Base-by-base conservation (phyloP, 2,113 vertebrate species). In the Cryptotis parvus region DNA sequence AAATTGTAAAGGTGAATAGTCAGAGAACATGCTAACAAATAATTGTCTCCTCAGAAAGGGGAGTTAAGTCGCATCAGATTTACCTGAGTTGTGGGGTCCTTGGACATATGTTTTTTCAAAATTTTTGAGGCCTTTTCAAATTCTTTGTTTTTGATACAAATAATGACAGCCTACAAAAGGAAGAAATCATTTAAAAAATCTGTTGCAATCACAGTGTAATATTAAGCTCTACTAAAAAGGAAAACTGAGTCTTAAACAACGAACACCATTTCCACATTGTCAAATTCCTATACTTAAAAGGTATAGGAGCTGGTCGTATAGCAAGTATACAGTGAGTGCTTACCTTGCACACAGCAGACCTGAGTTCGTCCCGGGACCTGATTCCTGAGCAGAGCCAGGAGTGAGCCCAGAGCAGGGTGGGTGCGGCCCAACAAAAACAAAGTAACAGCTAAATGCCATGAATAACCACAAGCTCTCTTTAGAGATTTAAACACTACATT, bases 71-170 rank as follows among this genome's bases (percentile, higher is more conserved):
- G 86, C 0, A 52, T 39, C 4, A 5, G 39, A 66, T 98, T 98
- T 96, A 99, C 99, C 97, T 98, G 98, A 43, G 92, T 98, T 61
- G 85, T 96, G 61, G 95, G 83, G 43, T 97, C 95, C 96, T 97
- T 98, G 3, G 98, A 97, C 88, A 99, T 98, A 77, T 98, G 82
- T 82, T 97, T 98, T 69, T 94, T 97, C 68, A 99, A 86, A 22
- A 98, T 97, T 81, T 97, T 96, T 35, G 97, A 96, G 55, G 99
- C 99, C 96, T 98, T 98, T 31, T 98, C 97, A 97, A 98, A 99
- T 63, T 98, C 91, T 18, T 95, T 95, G 49, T 98, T 98, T 94
- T 97, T 98, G 72, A 99, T 98, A 82, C 98, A 99, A 80, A 98
- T 94, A 12, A 98, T 97, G 74, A 99, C 96, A 35, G 99, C 98